Base-by-base conservation (phyloP, 2,113 vertebrate species). In the Pseudonaja textilis region DNA sequence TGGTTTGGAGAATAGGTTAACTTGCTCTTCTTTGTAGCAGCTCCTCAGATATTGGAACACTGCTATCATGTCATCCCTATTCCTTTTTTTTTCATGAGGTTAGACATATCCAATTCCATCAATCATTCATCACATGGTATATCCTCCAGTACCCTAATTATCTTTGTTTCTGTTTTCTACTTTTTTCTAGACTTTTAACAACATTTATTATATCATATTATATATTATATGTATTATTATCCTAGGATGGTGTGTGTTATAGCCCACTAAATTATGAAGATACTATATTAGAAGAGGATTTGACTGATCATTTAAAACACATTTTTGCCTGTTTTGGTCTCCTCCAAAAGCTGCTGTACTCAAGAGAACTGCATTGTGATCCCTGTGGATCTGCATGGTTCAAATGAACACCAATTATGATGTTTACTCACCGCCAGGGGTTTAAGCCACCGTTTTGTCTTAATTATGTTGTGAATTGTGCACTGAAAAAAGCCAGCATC, bases 351-450 rank as follows among this genome's bases (percentile, higher is more conserved):
- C 94, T 93, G 94, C 93, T 94, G 93, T 85, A 94, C 0, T 93
- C 93, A 94, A 93, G 96, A 94, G 45, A 85, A 61, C 87, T 61
- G 45, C 45, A 54, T 81, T 85, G 20, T 93, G 89, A 88, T 96
- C 96, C 96, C 94, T 4, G 14, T 92, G 94, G 96, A 91, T 90
- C 96, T 96, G 39, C 96, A 64, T 94, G 95, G 94, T 59, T 95
- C 92, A 97, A 97, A 97, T 96, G 95, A 97, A 92, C 95, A 94
- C 96, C 95, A 97, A 95, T 97, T 97, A 96, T 90, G 94, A 74
- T 88, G 89, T 86, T 42, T 90, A 95, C 93, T 96, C 96, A 95
- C 95, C 92, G 88, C 59, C 92, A 34, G 93, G 94, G 95, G 88
- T 93, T 96, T 95, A 95, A 61, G 91, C 54, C 57, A 97, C 96